Evolutionary conservation across 1,140 invertebrate genomes (phyloP), one percentile per base, ranked within the genome.

Genomic region (Pseudachorutes palmiensis): DNA sequence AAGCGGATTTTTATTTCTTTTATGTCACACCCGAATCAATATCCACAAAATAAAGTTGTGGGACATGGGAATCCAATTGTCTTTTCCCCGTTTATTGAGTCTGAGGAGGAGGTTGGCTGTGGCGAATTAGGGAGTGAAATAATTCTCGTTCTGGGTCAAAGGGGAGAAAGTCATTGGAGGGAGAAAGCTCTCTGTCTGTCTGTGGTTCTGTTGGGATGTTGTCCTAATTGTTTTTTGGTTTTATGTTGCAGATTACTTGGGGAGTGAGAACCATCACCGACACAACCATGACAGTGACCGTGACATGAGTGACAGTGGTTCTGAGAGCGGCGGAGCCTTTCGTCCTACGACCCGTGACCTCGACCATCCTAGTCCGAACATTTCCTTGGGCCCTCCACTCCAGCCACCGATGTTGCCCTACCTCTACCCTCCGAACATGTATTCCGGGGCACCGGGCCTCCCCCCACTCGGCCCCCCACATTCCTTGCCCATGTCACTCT

Each of bases 391-490:
- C 12, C 90, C 90, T 24, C 90, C 91, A 9, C 86, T 92, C 14
- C 90, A 92, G 75, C 90, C 90, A 14, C 89, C 89, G 76, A 81
- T 93, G 59, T 80, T 94, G 71, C 91, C 91, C 64, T 94, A 93
- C 81, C 84, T 94, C 19, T 92, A 92, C 77, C 88, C 87, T n/a
- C 82, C 82, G 1, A 89, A 88, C 1, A 79, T 94, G 60, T 93
- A 93, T 79, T 87, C 86, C 22, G 76, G 76, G 12, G 70, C 65
- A 9, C 69, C 76, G 51, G 77, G 70, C 81, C 83, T 14, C 82
- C 83, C 83, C 12, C 73, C 82, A 63, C 81, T 83, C 71, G 82
- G 80, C 29, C 77, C 83, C 1, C 76, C 76, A 32, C 79, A 78
- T 31, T 78, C 80, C 29, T 73, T 79, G 16, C 72, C 75, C 69